These are phyloP conservation scores for Bombus impatiens DNA, from an alignment of 1,140 invertebrate species.

Conservation along the genomic window DNA sequence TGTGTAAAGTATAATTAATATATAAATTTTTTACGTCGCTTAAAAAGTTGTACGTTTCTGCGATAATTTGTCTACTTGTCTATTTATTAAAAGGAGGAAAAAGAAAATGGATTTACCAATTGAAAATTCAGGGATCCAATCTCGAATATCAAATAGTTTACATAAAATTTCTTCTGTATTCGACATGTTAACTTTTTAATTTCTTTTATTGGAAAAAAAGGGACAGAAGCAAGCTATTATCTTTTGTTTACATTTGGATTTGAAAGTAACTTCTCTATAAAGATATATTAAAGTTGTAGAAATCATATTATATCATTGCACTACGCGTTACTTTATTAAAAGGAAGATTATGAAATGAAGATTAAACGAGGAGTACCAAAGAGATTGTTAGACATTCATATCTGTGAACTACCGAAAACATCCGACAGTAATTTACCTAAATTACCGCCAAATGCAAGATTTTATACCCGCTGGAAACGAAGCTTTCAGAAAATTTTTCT, in stretches of 20 bases:
- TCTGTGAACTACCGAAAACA: conserved; percentile 66
- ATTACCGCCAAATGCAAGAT: conserved; percentile 71
- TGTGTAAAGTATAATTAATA: conserved; percentile 49
- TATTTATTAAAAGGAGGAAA: conserved; percentile 39
- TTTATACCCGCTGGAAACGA: conserved; percentile 60
- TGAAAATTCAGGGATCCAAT: conserved; percentile 66
- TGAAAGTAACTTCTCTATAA: conserved; percentile 5
- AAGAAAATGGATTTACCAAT: conserved; percentile 61
- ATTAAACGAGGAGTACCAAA: not conserved
- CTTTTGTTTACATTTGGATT: not conserved
- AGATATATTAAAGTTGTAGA: not conserved
- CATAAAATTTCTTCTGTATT: conserved; percentile 1
- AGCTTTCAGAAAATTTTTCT: conserved; percentile 72
- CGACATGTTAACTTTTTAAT: conserved; percentile 6
- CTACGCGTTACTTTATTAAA: not conserved
- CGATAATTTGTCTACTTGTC: not conserved
- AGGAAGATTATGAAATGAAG: not conserved
- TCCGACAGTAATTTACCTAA: conserved; percentile 71
- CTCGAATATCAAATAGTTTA: conserved; percentile 36
- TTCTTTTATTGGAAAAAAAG: not conserved
- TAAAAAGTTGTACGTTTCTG: not conserved
- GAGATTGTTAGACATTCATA: conserved; percentile 49
- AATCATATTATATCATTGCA: not conserved
- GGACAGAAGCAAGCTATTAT: not conserved
- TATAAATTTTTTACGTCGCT: conserved; percentile 53